Base-by-base conservation (phyloP, 2,888 invertebrate genomes). In the Vannuccia rotundouncinata region DNA sequence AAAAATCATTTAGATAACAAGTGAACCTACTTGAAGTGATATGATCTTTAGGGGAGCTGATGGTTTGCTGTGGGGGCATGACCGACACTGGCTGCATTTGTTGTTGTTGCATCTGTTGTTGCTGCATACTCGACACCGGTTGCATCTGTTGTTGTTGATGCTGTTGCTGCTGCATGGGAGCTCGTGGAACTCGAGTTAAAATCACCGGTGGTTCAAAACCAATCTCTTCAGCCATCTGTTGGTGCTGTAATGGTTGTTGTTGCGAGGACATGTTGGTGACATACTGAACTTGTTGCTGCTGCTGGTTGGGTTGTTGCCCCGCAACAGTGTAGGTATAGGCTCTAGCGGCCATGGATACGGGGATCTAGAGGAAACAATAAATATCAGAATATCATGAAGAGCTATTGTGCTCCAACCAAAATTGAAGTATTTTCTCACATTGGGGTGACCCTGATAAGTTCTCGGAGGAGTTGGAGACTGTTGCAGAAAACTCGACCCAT, bases 201-300 rank as follows among this genome's bases (percentile, higher is more conserved):
- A 78, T 78, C 1, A 78, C 78, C 1, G 78, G 78, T 0, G 78
- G 78, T 29, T 78, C 78, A 25, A 78, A 78, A 0, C 78, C 78
- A 27, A 27, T 22, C 22, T 66, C 66, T 22, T 66, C 66, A 5
- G n/a, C n/a, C n/a, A n/a, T n/a, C n/a, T n/a, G n/a, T n/a, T n/a
- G n/a, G n/a, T n/a, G n/a, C n/a, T n/a, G 66, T 22, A 17, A 17
- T 2, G 10, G 10, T 17, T 45, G 45, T 45, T 45, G 45, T 17
- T 45, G 45, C 45, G 17, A n/a, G n/a, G n/a, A n/a, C n/a, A n/a
- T n/a, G n/a, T n/a, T n/a, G n/a, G n/a, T n/a, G n/a, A n/a, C n/a
- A n/a, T n/a, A n/a, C 17, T 45, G 45, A 13, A 45, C 45, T 17
- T 45, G 45, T 45, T 45, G 45, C 45, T 45, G 45, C 17, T 5